Base-by-base conservation (phyloP, 1,140 invertebrate genomes). In the Triops longicaudatus region DNA sequence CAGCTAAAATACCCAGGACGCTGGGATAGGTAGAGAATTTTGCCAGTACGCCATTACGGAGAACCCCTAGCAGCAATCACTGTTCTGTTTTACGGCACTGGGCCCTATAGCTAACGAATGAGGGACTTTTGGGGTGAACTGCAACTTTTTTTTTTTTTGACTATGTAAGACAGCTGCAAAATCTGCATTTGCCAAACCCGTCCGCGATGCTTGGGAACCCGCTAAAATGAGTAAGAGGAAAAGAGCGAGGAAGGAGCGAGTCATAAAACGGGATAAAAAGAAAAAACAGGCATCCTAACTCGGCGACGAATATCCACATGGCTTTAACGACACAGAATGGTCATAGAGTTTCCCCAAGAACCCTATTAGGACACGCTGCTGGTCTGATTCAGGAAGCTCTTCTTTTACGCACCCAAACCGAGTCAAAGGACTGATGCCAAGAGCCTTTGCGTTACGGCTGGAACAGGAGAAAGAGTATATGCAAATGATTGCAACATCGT, bases 271-370 rank as follows among this genome's bases (percentile, higher is more conserved):
- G 31, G 7, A 37, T 37, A 37, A 37, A 37, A 37, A 37, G 31
- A 37, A 37, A 37, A 37, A 37, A 7, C 31, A 37, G 50, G 14
- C 50, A 63, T 63, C 50, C 50, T 63, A 63, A 63, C 50, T 63
- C 50, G 50, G 50, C 50, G 50, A 63, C 50, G 50, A 63, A 63
- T 63, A 63, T 63, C 50, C 50, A 63, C 50, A 63, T 63, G 50
- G 50, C 50, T 63, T 22, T 22, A 63, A 63, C 50, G 50, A 63
- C 50, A 22, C 50, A 63, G 22, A 63, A n/a, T 63, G 50, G 50
- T 17, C 50, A 63, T 63, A 22, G 50, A 63, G 50, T 63, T 63
- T 22, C 50, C 50, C 22, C 50, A 63, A 63, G 17, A 63, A 63
- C 50, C 50, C 50, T 63, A 63, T 63, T 63, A 63, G n/a, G 50